Percentiles rank a stretch among this genome's conserved stretches.
phyloP scores from a whole-genome alignment of 2,888 invertebrate genomes.

The Napeogenes sylphis region DNA sequence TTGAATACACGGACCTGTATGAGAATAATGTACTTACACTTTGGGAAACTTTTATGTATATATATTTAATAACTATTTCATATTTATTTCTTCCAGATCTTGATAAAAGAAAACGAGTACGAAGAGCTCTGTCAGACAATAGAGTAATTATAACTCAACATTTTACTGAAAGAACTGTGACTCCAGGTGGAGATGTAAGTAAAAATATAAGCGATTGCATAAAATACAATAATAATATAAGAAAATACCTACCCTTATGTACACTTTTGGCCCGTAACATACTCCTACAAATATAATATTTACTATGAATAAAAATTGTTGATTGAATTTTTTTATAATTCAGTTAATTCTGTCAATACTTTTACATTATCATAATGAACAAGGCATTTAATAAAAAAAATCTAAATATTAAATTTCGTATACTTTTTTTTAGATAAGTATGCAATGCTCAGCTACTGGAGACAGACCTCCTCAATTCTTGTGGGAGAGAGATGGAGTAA shows the following conservation, averaged over 20 bases:
- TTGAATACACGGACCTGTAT: too few relatives aligned
- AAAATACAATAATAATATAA: background rate
- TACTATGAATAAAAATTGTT: slow-evolving; percentile 3
- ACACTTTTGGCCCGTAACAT: background rate
- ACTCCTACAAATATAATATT: background rate
- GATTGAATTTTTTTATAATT: background rate
- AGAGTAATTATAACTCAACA: slow-evolving; percentile 66
- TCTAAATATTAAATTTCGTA: too few relatives aligned
- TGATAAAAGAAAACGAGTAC: slow-evolving; percentile 54
- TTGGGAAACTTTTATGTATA: background rate
- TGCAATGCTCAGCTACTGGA: slow-evolving; percentile 66
- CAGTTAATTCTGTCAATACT: too few relatives aligned
- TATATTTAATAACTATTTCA: background rate
- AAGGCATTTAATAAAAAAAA: too few relatives aligned
- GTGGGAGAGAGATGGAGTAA: slow-evolving; percentile 68
- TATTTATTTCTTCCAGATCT: slow-evolving; percentile 44
- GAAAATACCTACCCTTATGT: background rate
- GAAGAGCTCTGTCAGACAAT: slow-evolving; percentile 43
- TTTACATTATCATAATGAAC: too few relatives aligned
- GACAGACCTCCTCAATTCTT: slow-evolving; percentile 66
- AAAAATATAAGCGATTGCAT: too few relatives aligned
- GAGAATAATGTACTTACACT: too few relatives aligned
- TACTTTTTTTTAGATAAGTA: slow-evolving; percentile 56
- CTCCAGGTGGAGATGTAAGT: slow-evolving; percentile 76
- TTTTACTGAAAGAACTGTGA: slow-evolving; percentile 73